Evolutionary conservation across 2,113 vertebrate genomes (phyloP).

Genomic region (Brachyhypopomus gauderio): DNA sequence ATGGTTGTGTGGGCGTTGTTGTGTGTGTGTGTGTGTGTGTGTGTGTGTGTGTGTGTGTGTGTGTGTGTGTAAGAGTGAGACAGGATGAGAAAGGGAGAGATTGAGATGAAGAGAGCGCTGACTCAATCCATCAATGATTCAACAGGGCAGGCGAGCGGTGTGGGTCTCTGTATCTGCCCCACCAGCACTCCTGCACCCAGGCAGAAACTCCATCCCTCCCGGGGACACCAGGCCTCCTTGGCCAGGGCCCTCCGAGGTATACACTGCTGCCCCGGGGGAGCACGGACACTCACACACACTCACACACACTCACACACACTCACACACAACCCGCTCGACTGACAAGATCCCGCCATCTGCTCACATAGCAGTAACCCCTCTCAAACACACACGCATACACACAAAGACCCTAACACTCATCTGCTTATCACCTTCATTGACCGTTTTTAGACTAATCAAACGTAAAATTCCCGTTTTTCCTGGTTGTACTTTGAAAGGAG

Average conservation of each 20-base stretch:
- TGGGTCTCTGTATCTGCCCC: conserved; percentile 59
- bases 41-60: conserved; percentile 3
- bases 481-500: too few species aligned
- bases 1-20: conserved; percentile 25
- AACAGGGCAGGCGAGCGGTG: conserved; percentile 52
- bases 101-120: conserved; percentile 49
- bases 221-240: conserved; percentile 31
- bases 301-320: conserved; percentile 10
- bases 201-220: conserved; percentile 61
- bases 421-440: conserved; percentile 7
- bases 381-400: conserved; percentile 5
- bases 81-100: conserved; percentile 20
- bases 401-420: conserved; percentile 11
- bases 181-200: conserved; percentile 56
- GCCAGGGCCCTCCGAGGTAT: conserved; percentile 48
- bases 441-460: neutral
- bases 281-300: neutral
- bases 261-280: conserved; percentile 37
- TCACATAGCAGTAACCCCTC: conserved; percentile 27
- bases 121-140: conserved; percentile 67
- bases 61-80: neutral
- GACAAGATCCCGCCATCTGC: conserved; percentile 33
- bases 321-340: conserved; percentile 24
- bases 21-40: conserved; percentile 21
- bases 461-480: neutral